phyloP scores from a whole-genome alignment of 35 echinoderm and acorn worm genomes.

The Ophiothrix spiculata region DNA sequence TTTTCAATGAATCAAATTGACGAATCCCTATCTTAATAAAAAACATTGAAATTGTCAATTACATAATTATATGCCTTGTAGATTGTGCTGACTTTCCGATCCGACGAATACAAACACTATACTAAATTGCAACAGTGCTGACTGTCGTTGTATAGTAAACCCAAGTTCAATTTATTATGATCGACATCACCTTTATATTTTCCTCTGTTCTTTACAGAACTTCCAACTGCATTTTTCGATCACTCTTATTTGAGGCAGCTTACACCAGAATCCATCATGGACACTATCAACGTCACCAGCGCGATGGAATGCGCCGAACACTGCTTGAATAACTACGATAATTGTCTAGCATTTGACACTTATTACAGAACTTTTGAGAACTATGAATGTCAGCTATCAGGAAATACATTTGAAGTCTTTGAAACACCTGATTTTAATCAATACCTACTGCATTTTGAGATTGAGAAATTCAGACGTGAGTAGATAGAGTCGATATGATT shows the following conservation, averaged over 20 bases:
- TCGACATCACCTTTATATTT: background rate
- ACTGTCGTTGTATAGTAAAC: background rate
- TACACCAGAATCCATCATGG: background rate
- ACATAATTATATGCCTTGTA: background rate
- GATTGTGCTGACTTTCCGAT: background rate
- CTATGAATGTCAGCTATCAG: background rate
- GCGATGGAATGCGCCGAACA: background rate
- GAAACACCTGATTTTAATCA: background rate
- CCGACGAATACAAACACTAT: too few species aligned
- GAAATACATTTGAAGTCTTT: background rate
- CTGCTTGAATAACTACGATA: background rate
- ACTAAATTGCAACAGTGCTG: too few species aligned
- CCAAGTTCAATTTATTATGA: background rate
- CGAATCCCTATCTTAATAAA: too few species aligned
- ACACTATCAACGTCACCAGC: background rate
- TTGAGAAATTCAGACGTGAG: background rate
- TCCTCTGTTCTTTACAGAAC: background rate
- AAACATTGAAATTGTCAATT: background rate
- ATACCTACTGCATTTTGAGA: background rate
- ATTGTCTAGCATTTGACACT: background rate
- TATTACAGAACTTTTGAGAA: background rate
- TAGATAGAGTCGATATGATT: background rate
- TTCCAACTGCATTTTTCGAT: background rate
- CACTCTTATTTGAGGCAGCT: background rate
- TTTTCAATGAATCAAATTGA: background rate